Evolutionary conservation across 2,113 vertebrate genomes (phyloP), one percentile per base, ranked within the genome.

Genomic region (Mormoops blainvillei): DNA sequence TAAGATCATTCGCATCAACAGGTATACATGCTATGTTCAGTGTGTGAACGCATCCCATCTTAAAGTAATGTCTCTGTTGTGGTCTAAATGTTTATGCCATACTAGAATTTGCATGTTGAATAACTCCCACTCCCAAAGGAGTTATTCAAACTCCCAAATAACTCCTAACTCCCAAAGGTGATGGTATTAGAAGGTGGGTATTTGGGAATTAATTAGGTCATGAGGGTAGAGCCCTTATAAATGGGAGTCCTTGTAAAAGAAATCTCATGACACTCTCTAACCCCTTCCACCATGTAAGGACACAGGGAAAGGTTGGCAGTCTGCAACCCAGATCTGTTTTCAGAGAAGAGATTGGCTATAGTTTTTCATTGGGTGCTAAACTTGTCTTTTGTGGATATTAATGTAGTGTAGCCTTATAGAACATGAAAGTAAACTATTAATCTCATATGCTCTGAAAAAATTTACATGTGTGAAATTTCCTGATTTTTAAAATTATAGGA

Each of bases 401-500:
- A 52, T 28, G n/a, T 58, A 61, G 16, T 63, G 6, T 67, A 86
- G 24, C 45, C 19, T 80, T 86, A 24, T 56, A 56, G 26, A 65
- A 93, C 26, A 56, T 24, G 24, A 81, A 93, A 89, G 15, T 56
- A 48, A 90, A 86, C 33, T 86, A 20, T 54, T 45, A 9, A 15
- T 54, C 14, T 54, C 8, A 58, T 84, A 63, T 38, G 6, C n/a
- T 77, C 33, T 73, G 24, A 80, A 90, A 71, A 11, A 58, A 50
- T 68, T 88, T 54, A 38, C 10, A 89, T 4, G 6, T 65, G 45
- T 36, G 88, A 89, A 89, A 61, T 63, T 87, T 67, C 63, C 63
- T 95, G 91, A 80, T 31, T 78, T 89, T 91, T 45, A 80, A 89
- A 93, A n/a, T 80, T 85, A 80, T 85, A 38, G 4, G 45, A 76